Percentiles rank a stretch among this genome's conserved stretches.
phyloP scores from a whole-genome alignment of 2,797 vertebrate genomes.

The Eutrigla gurnardus region DNA sequence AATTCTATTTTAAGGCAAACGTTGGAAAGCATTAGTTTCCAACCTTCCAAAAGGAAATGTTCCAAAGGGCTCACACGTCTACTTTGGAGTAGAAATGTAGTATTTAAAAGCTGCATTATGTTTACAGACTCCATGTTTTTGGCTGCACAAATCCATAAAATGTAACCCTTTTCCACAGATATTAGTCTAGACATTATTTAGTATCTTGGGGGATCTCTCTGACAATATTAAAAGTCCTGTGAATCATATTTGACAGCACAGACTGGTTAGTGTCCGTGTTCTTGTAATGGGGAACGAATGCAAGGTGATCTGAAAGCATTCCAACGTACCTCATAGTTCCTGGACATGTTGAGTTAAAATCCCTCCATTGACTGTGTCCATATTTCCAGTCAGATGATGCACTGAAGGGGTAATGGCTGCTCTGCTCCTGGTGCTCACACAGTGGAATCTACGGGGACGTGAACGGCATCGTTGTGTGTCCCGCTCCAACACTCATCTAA shows the following conservation, averaged over 20 bases:
- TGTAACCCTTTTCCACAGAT: not conserved
- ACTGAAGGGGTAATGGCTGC: conserved; percentile 65
- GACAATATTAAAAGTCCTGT: not conserved
- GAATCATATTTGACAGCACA: not conserved
- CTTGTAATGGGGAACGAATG: no score
- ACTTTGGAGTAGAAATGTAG: not conserved
- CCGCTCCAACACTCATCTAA: conserved; percentile 41
- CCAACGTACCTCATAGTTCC: conserved; percentile 86
- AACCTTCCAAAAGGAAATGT: conserved; percentile 3
- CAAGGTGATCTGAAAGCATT: not conserved
- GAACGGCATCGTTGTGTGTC: conserved; percentile 74
- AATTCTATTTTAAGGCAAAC: conserved; percentile 1
- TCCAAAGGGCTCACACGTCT: not conserved
- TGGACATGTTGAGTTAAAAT: conserved; percentile 87
- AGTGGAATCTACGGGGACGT: conserved; percentile 55
- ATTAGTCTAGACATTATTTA: not conserved
- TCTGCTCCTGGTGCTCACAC: conserved; percentile 49
- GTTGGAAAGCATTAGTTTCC: not conserved
- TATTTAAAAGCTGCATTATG: not conserved
- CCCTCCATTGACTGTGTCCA: conserved; percentile 78
- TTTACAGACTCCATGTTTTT: not conserved
- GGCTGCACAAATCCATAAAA: not conserved
- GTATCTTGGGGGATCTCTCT: not conserved
- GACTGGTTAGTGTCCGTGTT: not conserved
- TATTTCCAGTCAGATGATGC: conserved; percentile 81